Conservation (phyloP, 2,113 vertebrate species). For the Phyllostomus hastatus region DNA sequence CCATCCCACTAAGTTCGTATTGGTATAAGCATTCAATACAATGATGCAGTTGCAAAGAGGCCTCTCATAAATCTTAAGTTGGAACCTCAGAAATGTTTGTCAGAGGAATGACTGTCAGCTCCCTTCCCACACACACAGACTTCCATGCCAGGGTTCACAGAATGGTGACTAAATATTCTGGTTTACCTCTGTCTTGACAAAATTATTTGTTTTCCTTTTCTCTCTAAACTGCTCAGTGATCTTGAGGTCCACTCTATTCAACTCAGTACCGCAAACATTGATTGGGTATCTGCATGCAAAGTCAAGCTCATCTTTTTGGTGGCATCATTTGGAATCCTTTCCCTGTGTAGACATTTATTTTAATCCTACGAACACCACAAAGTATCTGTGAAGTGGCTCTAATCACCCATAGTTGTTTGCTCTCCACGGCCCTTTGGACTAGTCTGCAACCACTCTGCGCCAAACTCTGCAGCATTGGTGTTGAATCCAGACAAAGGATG, state of each 20-base stretch:
- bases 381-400: neutral
- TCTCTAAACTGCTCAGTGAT: neutral
- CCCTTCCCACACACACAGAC: neutral
- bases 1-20: neutral
- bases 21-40: neutral
- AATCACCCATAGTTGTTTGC: neutral
- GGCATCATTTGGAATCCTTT: neutral
- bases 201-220: conserved; percentile 14
- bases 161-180: neutral
- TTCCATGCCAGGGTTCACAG: neutral
- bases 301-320: neutral
- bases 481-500: neutral
- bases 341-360: neutral
- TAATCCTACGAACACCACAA: neutral
- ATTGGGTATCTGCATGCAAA: neutral
- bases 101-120: neutral
- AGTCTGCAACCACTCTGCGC: neutral
- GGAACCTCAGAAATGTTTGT: neutral
- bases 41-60: neutral
- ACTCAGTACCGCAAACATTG: neutral
- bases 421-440: neutral
- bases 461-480: neutral
- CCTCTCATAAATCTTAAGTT: neutral
- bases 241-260: neutral
- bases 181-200: neutral